Conservation (phyloP, 1,140 invertebrate genomes). For the Zaprionus camerounensis region DNA sequence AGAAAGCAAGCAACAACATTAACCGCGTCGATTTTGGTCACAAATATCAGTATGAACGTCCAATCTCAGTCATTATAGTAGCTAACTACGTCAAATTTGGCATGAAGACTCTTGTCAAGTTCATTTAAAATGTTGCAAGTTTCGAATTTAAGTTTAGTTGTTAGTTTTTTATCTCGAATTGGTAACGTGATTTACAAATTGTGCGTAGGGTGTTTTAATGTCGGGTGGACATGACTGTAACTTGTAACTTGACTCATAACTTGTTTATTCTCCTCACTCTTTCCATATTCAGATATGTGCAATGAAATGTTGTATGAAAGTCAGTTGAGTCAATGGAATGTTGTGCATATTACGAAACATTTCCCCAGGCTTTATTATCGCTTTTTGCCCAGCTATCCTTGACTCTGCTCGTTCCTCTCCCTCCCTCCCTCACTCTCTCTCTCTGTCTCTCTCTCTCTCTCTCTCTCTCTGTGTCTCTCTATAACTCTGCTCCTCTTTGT, state of each 20-base stretch:
- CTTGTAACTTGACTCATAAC: no score
- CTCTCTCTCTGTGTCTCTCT: neutral
- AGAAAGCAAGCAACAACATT: neutral
- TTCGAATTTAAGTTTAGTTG: no score
- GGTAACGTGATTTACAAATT: no score
- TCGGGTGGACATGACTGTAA: no score
- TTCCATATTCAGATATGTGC: neutral
- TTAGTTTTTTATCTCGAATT: no score
- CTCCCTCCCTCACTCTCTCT: neutral
- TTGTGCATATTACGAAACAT: conserved; percentile 5
- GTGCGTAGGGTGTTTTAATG: no score
- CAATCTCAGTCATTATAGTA: neutral
- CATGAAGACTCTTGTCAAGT: neutral
- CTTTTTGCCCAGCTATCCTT: neutral
- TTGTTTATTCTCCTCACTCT: no score
- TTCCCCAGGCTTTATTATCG: conserved; percentile 1
- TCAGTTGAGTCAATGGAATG: conserved; percentile 8
- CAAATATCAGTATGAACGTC: neutral
- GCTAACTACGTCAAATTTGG: neutral
- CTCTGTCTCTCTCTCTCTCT: neutral
- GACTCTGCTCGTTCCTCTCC: conserved; percentile 20
- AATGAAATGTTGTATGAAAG: conserved; percentile 12
- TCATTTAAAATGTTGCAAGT: no score
- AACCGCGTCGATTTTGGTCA: neutral
- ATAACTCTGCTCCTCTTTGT: neutral